Evolutionary conservation across 92 coral and sea anemone genomes (phyloP).

Genomic region (Porites divaricata): DNA sequence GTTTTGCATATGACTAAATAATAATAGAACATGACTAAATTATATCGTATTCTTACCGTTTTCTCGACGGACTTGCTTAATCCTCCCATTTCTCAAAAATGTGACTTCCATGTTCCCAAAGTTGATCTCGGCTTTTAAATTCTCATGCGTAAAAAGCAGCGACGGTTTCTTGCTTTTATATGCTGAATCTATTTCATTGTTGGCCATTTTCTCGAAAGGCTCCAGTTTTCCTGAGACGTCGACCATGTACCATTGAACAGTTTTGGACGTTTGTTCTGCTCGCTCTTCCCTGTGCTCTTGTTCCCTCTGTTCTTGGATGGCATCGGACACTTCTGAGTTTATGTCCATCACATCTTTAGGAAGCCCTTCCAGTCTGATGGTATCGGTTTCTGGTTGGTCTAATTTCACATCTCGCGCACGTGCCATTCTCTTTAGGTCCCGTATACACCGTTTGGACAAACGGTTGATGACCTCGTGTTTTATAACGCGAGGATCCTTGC

Average conservation of each 20-base stretch:
- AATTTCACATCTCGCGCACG: conserved; percentile 23
- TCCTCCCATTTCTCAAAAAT: conserved; percentile 22
- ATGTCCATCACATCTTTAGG: conserved; percentile 40
- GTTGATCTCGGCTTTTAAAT: conserved; percentile 28
- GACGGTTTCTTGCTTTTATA: conserved; percentile 24
- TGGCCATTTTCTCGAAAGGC: conserved; percentile 27
- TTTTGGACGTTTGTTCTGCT: conserved; percentile 29
- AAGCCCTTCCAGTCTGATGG: conserved; percentile 21
- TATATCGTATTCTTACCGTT: conserved; percentile 9
- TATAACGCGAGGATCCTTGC: not conserved
- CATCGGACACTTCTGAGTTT: not conserved
- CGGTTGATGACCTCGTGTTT: conserved; percentile 13
- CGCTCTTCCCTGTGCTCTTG: conserved; percentile 21
- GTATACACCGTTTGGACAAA: conserved; percentile 2
- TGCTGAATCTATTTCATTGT: conserved; percentile 37
- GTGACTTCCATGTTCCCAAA: conserved; percentile 24
- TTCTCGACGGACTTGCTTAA: conserved; percentile 16
- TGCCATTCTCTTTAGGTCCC: conserved; percentile 11
- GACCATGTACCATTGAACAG: conserved; percentile 36
- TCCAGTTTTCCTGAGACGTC: conserved; percentile 2
- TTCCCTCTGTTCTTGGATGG: conserved; percentile 19
- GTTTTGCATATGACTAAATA: too few relatives aligned
- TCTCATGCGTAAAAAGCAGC: conserved; percentile 22
- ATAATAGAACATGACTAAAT: not conserved
- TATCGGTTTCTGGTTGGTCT: conserved; percentile 25